These are phyloP conservation scores for Euura saliciscinereae DNA, from an alignment of 1,140 invertebrate genomes.

Conservation along the genomic window DNA sequence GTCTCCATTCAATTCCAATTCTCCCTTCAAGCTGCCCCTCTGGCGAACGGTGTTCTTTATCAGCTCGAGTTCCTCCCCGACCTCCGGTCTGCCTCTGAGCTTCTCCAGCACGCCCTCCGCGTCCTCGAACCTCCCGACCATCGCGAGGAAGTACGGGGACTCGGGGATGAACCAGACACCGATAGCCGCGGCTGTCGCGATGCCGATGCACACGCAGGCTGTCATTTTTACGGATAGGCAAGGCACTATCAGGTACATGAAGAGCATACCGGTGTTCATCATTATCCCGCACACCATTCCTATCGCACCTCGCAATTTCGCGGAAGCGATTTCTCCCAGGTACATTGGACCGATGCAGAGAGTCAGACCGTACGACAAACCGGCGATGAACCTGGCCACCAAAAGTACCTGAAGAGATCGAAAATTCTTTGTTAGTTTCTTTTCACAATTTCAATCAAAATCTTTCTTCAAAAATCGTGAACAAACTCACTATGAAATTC, in stretches of 20 bases:
- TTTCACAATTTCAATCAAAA: too few species aligned
- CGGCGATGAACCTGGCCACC: conserved; percentile 61
- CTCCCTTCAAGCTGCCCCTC: conserved; percentile 55
- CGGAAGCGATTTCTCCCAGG: conserved; percentile 67
- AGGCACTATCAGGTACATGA: conserved; percentile 52
- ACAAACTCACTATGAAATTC: conserved; percentile 58
- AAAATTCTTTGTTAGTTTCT: background rate
- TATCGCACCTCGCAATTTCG: conserved; percentile 67
- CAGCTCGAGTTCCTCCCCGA: conserved; percentile 44
- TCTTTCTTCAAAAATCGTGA: background rate
- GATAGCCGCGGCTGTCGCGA: conserved; percentile 48
- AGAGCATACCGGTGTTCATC: conserved; percentile 58
- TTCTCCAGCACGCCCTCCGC: conserved; percentile 33
- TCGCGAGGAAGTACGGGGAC: conserved; percentile 50
- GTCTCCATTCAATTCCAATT: background rate
- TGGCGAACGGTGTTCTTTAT: conserved; percentile 44
- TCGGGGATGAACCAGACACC: conserved; percentile 58
- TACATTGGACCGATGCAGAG: conserved; percentile 69
- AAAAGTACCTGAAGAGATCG: background rate
- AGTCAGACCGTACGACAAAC: conserved; percentile 68
- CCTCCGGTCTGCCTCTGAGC: conserved; percentile 29
- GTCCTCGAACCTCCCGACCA: conserved; percentile 23
- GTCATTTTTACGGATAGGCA: conserved; percentile 25
- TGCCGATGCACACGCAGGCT: conserved; percentile 38
- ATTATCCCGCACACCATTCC: conserved; percentile 65